Conservation (phyloP, 2,888 invertebrate species). For the Adelognathus sp. region DNA sequence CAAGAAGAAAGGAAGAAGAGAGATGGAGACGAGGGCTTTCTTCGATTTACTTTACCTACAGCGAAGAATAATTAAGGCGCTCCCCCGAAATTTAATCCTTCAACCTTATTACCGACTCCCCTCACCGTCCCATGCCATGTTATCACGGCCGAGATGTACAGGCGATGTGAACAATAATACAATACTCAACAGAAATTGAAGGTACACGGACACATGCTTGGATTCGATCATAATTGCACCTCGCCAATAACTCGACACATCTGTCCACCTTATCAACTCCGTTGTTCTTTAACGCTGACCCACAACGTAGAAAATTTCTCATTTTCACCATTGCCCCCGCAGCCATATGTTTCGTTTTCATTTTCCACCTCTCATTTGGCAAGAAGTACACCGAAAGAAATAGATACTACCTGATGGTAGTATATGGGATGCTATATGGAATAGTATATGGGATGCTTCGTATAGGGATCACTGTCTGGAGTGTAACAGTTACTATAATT, state of each 20-base stretch:
- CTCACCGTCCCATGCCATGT: not conserved
- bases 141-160: not conserved
- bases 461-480: no score
- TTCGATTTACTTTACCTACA: slow-evolving; percentile 45
- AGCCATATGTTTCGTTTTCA: slow-evolving; percentile 5
- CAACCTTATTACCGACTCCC: slow-evolving; percentile 17
- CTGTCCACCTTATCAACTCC: slow-evolving; percentile 4
- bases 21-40: slow-evolving; percentile 8
- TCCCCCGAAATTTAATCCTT: slow-evolving; percentile 19
- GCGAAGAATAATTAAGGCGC: slow-evolving; percentile 34
- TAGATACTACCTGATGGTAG: no score
- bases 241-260: not conserved
- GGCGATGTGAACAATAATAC: not conserved
- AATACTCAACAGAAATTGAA: slow-evolving; percentile 10
- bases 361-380: slow-evolving; percentile 30
- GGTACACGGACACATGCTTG: not conserved
- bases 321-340: slow-evolving; percentile 13
- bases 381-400: slow-evolving; percentile 14
- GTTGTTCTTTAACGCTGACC: not conserved
- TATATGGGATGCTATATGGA: no score
- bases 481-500: no score
- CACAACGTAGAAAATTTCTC: slow-evolving; percentile 2
- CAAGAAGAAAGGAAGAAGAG: not conserved
- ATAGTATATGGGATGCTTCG: no score
- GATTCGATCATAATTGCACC: slow-evolving; percentile 20